A percentile compares a stretch with the other conserved stretches of the same genome.
Conservation (phyloP, 2,888 invertebrate genomes). For the Hemaris fuciformis region DNA sequence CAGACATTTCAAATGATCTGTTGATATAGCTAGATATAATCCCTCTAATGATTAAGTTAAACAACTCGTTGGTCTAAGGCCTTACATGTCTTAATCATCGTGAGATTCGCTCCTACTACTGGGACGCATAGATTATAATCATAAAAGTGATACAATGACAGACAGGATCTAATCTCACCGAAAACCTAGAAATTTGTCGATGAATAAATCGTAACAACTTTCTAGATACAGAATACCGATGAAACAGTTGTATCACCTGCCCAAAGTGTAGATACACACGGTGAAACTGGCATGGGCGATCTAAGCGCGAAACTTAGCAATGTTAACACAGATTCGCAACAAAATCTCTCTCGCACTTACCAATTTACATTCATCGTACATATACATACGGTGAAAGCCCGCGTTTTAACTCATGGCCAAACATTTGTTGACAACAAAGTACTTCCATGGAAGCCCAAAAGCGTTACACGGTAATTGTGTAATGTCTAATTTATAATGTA, state of each 20-base stretch:
- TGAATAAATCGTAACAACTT: neutral
- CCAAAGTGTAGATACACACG: neutral
- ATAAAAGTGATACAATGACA: too few species aligned
- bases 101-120: too few species aligned
- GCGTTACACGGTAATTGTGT: too few species aligned
- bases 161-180: neutral
- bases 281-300: conserved; percentile 7
- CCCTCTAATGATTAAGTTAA: too few species aligned
- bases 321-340: conserved; percentile 16
- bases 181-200: neutral
- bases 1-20: too few species aligned
- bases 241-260: neutral
- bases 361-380: conserved; percentile 14
- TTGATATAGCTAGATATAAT: too few species aligned
- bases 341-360: conserved; percentile 16
- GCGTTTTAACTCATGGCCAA: neutral
- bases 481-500: too few species aligned
- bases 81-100: too few species aligned
- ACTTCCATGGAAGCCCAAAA: too few species aligned
- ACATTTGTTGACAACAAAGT: neutral
- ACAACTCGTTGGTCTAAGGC: too few species aligned
- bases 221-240: neutral
- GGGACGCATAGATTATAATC: too few species aligned
- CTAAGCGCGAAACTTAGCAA: conserved; percentile 10
- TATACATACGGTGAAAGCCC: conserved; percentile 4